Evolutionary conservation across 2,888 invertebrate species (phyloP).

Genomic region (Torymus tubicola): DNA sequence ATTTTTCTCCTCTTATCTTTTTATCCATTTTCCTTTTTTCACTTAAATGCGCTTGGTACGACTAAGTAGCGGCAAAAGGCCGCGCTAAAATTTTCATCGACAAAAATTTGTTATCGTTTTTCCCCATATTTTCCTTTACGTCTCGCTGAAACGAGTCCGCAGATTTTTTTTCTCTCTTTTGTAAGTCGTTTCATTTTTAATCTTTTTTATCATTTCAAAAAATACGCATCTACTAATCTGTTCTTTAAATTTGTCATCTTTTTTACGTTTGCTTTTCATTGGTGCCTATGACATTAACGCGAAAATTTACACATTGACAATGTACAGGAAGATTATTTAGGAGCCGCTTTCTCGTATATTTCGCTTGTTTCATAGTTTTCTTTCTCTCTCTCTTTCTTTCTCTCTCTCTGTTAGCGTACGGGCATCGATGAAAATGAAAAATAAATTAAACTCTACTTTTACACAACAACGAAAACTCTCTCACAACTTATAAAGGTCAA

Average conservation of each 20-base stretch:
- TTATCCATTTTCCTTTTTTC: constrained; percentile 48
- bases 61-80: constrained; percentile 69
- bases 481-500: constrained; percentile 55
- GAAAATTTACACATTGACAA: constrained; percentile 68
- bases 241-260: constrained; percentile 46
- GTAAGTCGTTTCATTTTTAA: constrained; percentile 44
- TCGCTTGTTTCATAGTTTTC: background rate
- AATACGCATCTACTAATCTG: constrained; percentile 71
- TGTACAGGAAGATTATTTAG: constrained; percentile 61
- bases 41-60: constrained; percentile 75
- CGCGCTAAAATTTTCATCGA: constrained; percentile 65
- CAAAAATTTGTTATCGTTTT: constrained; percentile 56
- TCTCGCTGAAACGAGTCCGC: constrained; percentile 47
- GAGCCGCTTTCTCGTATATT: constrained; percentile 55
- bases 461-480: constrained; percentile 48
- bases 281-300: constrained; percentile 62
- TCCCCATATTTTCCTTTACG: background rate
- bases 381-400: constrained; percentile 45
- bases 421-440: constrained; percentile 51
- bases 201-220: constrained; percentile 64
- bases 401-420: constrained; percentile 49
- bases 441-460: constrained; percentile 52
- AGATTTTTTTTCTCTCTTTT: constrained; percentile 50
- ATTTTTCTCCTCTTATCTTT: constrained; percentile 9
- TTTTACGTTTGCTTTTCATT: constrained; percentile 48